These are phyloP conservation scores for Stenoptilia bipunctidactyla DNA, from an alignment of 2,888 invertebrate genomes.

Conservation along the genomic window DNA sequence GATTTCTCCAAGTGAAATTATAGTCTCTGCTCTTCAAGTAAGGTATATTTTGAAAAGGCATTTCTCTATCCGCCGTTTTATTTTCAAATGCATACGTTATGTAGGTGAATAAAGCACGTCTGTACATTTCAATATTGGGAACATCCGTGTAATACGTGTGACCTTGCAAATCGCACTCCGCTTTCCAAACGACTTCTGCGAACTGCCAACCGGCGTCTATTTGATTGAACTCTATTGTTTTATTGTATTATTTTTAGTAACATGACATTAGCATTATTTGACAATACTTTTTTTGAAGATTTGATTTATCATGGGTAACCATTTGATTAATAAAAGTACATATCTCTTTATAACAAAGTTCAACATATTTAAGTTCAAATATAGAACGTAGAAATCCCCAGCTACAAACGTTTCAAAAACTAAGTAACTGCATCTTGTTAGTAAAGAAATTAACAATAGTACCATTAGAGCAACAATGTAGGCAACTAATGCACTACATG, in stretches of 20 bases:
- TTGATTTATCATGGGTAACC: too few relatives aligned
- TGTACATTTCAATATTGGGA: slow-evolving; percentile 71
- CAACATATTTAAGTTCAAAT: too few relatives aligned
- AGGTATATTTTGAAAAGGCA: slow-evolving; percentile 36
- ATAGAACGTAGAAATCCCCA: too few relatives aligned
- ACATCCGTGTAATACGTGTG: slow-evolving; percentile 72
- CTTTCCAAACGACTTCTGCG: slow-evolving; percentile 70
- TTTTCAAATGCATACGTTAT: slow-evolving; percentile 64
- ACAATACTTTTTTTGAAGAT: too few relatives aligned
- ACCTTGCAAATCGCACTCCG: slow-evolving; percentile 72
- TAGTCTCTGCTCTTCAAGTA: slow-evolving; percentile 35
- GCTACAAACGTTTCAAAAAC: too few relatives aligned
- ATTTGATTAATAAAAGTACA: too few relatives aligned
- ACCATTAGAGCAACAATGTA: neutral
- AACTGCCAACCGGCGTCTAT: slow-evolving; percentile 47
- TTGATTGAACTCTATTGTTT: slow-evolving; percentile 15
- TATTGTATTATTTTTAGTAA: too few relatives aligned
- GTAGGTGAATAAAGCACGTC: slow-evolving; percentile 71
- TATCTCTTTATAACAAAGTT: too few relatives aligned
- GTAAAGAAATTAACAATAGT: too few relatives aligned
- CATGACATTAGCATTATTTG: neutral
- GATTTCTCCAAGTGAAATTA: slow-evolving; percentile 40
- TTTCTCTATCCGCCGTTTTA: slow-evolving; percentile 38
- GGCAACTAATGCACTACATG: neutral
- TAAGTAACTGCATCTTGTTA: too few relatives aligned